Evolutionary conservation across 92 coral and sea anemone genomes (phyloP).

Genomic region (Scolanthus callimorphus): DNA sequence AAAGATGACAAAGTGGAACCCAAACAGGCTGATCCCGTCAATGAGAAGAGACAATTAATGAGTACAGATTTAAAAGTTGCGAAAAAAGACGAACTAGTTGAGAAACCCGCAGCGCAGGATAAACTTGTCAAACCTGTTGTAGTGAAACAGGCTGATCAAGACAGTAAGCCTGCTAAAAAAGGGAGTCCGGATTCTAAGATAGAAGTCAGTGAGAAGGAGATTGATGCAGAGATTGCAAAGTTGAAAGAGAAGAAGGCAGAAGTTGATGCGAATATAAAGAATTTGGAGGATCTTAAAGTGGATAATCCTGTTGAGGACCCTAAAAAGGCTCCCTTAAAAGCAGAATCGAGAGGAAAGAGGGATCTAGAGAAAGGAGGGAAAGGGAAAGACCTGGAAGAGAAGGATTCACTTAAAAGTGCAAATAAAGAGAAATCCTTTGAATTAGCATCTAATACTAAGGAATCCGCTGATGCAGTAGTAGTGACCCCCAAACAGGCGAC

Average conservation of each 20-base stretch:
- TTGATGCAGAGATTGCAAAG: constrained; percentile 30
- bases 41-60: constrained; percentile 55
- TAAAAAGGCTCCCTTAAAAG: neutral
- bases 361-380: neutral
- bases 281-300: neutral
- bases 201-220: constrained; percentile 11
- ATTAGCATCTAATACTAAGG: no score
- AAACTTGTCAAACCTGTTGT: neutral
- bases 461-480: no score
- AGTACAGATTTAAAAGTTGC: constrained; percentile 31
- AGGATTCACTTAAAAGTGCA: no score
- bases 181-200: constrained; percentile 20
- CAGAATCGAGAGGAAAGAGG: constrained; percentile 1
- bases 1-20: constrained; percentile 8
- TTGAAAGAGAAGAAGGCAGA: constrained; percentile 14
- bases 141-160: neutral
- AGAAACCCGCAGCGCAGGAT: constrained; percentile 2
- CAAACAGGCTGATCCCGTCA: constrained; percentile 33
- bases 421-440: no score
- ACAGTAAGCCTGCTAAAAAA: no score
- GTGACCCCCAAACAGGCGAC: neutral
- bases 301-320: neutral
- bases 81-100: constrained; percentile 1
- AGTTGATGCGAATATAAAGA: constrained; percentile 13
- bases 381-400: no score